Evolutionary conservation across 2,888 invertebrate species (phyloP), one percentile per base, ranked within the genome.

Genomic region (Pheosia gnoma): DNA sequence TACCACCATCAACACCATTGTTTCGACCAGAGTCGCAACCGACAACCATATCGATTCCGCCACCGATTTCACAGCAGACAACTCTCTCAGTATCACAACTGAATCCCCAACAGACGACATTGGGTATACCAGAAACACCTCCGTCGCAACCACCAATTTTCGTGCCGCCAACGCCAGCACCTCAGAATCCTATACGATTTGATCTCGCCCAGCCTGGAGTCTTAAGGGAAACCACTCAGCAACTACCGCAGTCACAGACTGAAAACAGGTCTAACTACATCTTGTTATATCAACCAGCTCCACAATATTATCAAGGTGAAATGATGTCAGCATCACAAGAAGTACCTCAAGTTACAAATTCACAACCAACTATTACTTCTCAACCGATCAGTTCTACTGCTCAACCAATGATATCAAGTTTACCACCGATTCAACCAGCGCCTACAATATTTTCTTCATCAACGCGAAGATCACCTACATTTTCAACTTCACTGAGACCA

Each of bases 281-380:
- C 59, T 45, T 85, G 37, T 71, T 85, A n/a, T 86, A 85, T 59
- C 84, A 86, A 70, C 84, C 85, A 68, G 75, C 76, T 7, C 82
- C 83, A 3, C 83, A 82, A 64, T 67, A 70, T 6, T 51, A 77
- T 49, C 78, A 77, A 71, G 61, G 66, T 41, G 57, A 78, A 36
- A 60, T 62, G 9, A 60, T 57, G 47, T 64, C 64, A 45, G 64
- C 59, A 41, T 65, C 70, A 4, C 64, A 68, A 52, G 70, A 61
- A 60, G 60, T 63, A 43, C 72, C 67, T 3, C 58, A 66, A 57
- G 61, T 61, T 57, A 66, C 69, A 45, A 68, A 65, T 39, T 41
- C 39, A 38, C 36, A 36, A 25, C 41, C 54, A 55, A 36, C 55
- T 13, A 54, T 60, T 38, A 43, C 55, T 37, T n/a, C 59, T 39